Evolutionary conservation across 1,140 invertebrate genomes (phyloP).

Genomic region (Eurosta solidaginis): DNA sequence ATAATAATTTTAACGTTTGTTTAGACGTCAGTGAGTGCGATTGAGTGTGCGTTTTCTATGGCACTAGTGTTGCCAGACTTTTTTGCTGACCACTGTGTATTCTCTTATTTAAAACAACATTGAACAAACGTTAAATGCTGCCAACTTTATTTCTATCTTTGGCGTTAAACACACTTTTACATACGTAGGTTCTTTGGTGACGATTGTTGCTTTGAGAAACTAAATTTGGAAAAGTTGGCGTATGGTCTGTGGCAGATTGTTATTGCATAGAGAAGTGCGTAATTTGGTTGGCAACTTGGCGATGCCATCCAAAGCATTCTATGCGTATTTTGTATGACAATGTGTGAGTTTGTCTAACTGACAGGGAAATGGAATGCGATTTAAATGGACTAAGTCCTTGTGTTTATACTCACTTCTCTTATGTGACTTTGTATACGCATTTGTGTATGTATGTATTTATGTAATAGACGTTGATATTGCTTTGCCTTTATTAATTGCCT

Average conservation of each 20-base stretch:
- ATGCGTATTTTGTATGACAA: not conserved
- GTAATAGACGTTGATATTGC: not conserved
- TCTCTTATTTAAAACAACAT: not conserved
- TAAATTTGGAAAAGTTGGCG: not conserved
- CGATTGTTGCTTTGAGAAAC: too few species aligned
- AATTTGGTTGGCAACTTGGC: slow-evolving; percentile 13
- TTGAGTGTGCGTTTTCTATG: not conserved
- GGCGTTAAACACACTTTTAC: too few species aligned
- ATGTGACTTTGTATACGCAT: not conserved
- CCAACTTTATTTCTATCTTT: not conserved
- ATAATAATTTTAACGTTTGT: slow-evolving; percentile 19
- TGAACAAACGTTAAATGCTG: not conserved
- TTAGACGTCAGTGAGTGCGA: not conserved
- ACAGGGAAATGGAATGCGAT: not conserved
- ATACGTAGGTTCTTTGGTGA: too few species aligned
- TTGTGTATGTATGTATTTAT: too few species aligned
- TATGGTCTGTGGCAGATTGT: slow-evolving; percentile 16
- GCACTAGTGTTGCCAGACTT: not conserved
- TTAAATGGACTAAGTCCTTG: not conserved
- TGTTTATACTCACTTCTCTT: not conserved
- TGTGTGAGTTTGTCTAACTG: not conserved
- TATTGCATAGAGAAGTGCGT: slow-evolving; percentile 9
- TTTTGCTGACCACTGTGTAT: not conserved
- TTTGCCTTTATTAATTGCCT: not conserved
- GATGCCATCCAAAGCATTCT: too few species aligned